phyloP scores from a whole-genome alignment of 2,113 vertebrate species.

The Calidris pugnax region DNA sequence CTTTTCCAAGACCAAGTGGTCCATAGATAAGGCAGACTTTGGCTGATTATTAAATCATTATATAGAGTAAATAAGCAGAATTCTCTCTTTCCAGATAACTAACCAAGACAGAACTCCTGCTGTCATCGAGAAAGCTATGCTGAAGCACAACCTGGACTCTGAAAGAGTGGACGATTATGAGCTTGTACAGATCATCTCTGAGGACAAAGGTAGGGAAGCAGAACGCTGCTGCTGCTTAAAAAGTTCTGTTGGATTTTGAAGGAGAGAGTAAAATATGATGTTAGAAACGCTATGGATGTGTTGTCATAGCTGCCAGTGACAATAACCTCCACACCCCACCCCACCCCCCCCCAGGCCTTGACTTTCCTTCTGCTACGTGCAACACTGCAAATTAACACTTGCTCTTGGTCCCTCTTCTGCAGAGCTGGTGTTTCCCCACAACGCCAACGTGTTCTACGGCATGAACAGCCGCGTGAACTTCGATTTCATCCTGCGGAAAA shows the following conservation, averaged over 20 bases:
- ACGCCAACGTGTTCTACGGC: conserved; percentile 92
- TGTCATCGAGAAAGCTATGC: conserved; percentile 88
- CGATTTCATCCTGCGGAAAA: conserved; percentile 89
- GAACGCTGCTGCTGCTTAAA: not conserved
- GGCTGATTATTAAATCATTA: not conserved
- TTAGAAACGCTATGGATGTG: not conserved
- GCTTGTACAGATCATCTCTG: conserved; percentile 91
- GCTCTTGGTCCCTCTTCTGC: not conserved
- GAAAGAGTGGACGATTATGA: conserved; percentile 84
- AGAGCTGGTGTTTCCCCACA: conserved; percentile 90
- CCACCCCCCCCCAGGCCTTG: too few relatives aligned
- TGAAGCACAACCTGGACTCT: conserved; percentile 89
- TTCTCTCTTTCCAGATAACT: conserved; percentile 79
- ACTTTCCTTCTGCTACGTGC: not conserved
- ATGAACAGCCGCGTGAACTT: conserved; percentile 94
- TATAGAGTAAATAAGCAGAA: not conserved
- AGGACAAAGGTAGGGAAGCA: conserved; percentile 84
- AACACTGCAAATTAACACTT: not conserved
- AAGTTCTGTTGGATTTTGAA: not conserved
- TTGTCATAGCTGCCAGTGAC: not conserved
- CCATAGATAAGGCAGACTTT: not conserved
- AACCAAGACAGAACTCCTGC: conserved; percentile 91
- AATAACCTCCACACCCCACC: not conserved
- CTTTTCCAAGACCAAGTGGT: not conserved
- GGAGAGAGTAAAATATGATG: not conserved